Evolutionary conservation across 2,797 vertebrate species (phyloP).

Genomic region (Chanos chanos): DNA sequence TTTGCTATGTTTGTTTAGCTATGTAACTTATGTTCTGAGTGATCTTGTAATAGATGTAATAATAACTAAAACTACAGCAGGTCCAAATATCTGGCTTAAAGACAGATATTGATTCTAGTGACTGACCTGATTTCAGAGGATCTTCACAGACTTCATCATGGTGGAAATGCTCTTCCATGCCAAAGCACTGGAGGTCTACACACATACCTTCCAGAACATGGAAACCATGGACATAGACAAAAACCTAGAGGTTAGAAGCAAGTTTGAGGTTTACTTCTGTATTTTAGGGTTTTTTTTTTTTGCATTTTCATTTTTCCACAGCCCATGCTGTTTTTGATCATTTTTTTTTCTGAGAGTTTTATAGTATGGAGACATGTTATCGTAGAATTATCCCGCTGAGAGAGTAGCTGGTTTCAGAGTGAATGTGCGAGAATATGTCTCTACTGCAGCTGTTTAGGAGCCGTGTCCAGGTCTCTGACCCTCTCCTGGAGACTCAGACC

Average conservation of each 20-base stretch:
- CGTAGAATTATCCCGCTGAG: not conserved
- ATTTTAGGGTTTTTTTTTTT: not conserved
- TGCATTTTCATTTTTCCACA: not conserved
- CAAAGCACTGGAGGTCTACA: constrained; percentile 79
- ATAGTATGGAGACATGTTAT: no score
- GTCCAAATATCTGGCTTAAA: not conserved
- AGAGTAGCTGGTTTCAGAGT: not conserved
- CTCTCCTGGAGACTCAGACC: constrained; percentile 33
- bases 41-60: no score
- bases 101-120: no score
- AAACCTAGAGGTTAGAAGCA: constrained; percentile 71
- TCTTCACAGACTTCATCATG: constrained; percentile 76
- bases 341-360: no score
- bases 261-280: not conserved
- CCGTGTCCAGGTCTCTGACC: constrained; percentile 47
- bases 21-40: no score
- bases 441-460: constrained; percentile 52
- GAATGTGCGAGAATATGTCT: not conserved
- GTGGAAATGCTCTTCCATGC: constrained; percentile 82
- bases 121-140: constrained; percentile 55
- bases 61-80: not conserved
- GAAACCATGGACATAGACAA: constrained; percentile 64
- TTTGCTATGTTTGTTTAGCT: no score
- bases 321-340: no score
- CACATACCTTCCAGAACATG: constrained; percentile 71